Evolutionary conservation across 2,888 invertebrate species (phyloP).

Genomic region (Hyles lineata): DNA sequence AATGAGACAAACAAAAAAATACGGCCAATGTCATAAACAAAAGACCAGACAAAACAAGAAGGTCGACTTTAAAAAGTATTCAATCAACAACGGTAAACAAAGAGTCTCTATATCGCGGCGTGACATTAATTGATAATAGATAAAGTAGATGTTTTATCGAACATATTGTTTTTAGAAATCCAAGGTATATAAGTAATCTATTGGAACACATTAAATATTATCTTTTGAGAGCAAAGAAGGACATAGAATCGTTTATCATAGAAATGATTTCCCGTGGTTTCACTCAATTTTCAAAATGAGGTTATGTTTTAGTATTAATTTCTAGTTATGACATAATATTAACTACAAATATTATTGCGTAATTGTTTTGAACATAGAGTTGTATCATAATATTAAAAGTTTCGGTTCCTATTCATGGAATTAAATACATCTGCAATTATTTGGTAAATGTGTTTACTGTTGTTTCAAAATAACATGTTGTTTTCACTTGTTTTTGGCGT

Average conservation of each 20-base stretch:
- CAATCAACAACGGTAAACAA: conserved; percentile 36
- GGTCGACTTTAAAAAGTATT: conserved; percentile 27
- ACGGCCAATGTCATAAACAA: conserved; percentile 14
- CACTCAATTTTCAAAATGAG: too few relatives aligned
- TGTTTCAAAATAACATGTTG: too few relatives aligned
- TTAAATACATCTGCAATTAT: too few relatives aligned
- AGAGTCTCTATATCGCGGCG: conserved; percentile 47
- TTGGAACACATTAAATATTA: conserved; percentile 44
- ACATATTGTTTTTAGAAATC: conserved; percentile 46
- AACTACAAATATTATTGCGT: not conserved
- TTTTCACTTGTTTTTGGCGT: too few relatives aligned
- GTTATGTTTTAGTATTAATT: not conserved
- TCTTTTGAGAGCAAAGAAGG: conserved; percentile 52
- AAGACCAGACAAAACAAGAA: conserved; percentile 25
- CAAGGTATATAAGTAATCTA: conserved; percentile 45
- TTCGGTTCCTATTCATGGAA: too few relatives aligned
- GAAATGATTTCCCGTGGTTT: conserved; percentile 32
- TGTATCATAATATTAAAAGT: too few relatives aligned
- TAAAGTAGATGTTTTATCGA: conserved; percentile 48
- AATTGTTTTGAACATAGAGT: not conserved
- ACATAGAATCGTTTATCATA: conserved; percentile 36
- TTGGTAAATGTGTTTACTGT: too few relatives aligned
- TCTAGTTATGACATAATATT: not conserved
- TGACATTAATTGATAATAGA: conserved; percentile 67
- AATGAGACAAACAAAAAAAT: not conserved